Base-by-base conservation (phyloP, 2,797 vertebrate genomes). In the Xenops minutus region DNA sequence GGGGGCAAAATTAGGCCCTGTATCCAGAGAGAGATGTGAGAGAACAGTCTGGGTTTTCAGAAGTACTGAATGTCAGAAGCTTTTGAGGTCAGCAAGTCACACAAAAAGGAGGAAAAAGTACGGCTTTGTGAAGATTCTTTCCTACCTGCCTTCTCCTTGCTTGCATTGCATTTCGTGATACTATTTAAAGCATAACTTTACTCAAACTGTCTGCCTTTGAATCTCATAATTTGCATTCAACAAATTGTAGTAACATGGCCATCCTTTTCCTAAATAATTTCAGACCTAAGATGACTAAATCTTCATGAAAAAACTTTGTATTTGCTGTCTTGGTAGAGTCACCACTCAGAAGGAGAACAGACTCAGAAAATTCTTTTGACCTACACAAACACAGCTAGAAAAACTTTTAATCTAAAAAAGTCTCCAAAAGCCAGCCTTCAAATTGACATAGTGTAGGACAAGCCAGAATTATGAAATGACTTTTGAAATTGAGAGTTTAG, bases 341-440 rank as follows among this genome's bases (percentile, higher is more conserved):
- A 0, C 76, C 69, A 76, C 71, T 90, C 55, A 76, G 66, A 81
- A 88, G 22, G 66, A 79, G 76, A 93, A 43, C 76, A 95, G 80
- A 59, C 67, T 59, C 63, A 46, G 79, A 97, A 93, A 94, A 92
- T 59, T 73, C 58, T 90, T 88, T 78, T 86, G 91, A 95, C 79
- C 88, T 92, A 71, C 34, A 84, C 46, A 79, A 94, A 90, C 92
- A 73, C 41, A 92, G 71, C 74, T 92, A 93, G 55, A 88, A 96
- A 95, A 96, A 79, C 74, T 95, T 88, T 74, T 86, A 36, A 92
- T 72, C 55, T 84, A 27, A 86, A 76, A 91, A 76, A 69, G 12
- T 10, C 6, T 56, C 49, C 43, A 10, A 79, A 94, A 93, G 71
- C 52, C 90, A 87, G 46, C 51, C 52, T 93, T 95, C 52, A 80